Evolutionary conservation across 2,888 invertebrate species (phyloP).

Genomic region (Amblyjoppa fuscipennis): DNA sequence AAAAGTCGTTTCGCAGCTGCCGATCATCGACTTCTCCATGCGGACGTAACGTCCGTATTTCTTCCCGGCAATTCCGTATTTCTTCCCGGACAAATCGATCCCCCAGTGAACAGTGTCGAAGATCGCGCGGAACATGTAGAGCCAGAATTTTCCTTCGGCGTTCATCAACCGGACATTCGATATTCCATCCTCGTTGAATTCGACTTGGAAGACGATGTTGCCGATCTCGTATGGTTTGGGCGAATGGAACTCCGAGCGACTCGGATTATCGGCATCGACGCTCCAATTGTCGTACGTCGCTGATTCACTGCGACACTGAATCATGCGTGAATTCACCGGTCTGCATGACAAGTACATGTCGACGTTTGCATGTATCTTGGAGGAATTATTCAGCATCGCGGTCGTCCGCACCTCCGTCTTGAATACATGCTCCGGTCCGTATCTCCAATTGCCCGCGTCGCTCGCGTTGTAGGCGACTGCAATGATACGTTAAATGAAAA

Average conservation of each 20-base stretch:
- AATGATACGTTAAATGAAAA: not conserved
- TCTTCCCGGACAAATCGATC: too few species aligned
- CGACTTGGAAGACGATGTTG: constrained; percentile 20
- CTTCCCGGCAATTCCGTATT: too few species aligned
- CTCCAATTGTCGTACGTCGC: constrained; percentile 17
- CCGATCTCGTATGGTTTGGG: not conserved
- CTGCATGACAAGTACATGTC: constrained; percentile 16
- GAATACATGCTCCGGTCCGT: constrained; percentile 35
- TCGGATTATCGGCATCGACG: not conserved
- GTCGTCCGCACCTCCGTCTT: not conserved
- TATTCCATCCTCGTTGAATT: constrained; percentile 43
- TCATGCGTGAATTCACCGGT: constrained; percentile 10
- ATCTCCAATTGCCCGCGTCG: constrained; percentile 4
- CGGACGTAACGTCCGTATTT: too few species aligned
- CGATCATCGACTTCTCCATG: too few species aligned
- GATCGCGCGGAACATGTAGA: constrained; percentile 34
- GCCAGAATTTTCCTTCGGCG: not conserved
- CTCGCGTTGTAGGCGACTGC: constrained; percentile 32
- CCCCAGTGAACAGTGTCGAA: not conserved
- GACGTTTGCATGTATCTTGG: not conserved
- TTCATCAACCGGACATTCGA: constrained; percentile 22
- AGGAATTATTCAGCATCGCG: not conserved
- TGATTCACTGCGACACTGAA: constrained; percentile 34
- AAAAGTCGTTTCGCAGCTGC: too few species aligned
- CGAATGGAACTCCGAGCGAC: constrained; percentile 7